Evolutionary conservation across 2,113 vertebrate genomes (phyloP).

Genomic region (Mobula hypostoma): DNA sequence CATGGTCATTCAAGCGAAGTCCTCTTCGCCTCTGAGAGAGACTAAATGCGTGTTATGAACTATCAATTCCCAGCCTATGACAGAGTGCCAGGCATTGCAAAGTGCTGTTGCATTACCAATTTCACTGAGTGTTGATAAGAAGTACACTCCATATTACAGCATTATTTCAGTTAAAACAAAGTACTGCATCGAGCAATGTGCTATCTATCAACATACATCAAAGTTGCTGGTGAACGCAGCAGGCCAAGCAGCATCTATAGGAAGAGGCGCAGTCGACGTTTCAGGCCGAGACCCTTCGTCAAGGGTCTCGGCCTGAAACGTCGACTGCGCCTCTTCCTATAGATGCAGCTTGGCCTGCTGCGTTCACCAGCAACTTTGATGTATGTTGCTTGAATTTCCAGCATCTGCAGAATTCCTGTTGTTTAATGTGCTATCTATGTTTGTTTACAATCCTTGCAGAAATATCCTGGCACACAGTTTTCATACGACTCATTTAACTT

Average conservation of each 20-base stretch:
- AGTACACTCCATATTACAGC: not conserved
- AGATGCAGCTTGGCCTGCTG: too few relatives aligned
- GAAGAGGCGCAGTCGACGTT: too few relatives aligned
- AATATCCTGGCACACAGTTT: not conserved
- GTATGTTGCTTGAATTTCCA: too few relatives aligned
- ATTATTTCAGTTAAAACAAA: not conserved
- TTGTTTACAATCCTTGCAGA: not conserved
- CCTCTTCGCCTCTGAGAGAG: not conserved
- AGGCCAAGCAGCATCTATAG: too few relatives aligned
- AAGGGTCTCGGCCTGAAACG: too few relatives aligned
- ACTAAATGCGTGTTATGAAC: not conserved
- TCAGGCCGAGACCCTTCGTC: too few relatives aligned
- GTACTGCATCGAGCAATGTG: not conserved
- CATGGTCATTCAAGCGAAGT: not conserved
- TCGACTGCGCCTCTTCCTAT: too few relatives aligned
- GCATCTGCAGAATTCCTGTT: too few relatives aligned
- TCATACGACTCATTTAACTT: slow-evolving; percentile 21
- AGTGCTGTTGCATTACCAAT: not conserved
- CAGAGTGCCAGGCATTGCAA: too few relatives aligned
- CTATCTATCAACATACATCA: too few relatives aligned
- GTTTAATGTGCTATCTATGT: not conserved
- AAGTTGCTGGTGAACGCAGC: too few relatives aligned
- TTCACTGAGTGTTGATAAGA: not conserved
- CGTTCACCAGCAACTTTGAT: too few relatives aligned
- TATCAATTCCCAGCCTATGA: not conserved